phyloP scores from a whole-genome alignment of 2,888 invertebrate species.

The Lutraria lutraria region DNA sequence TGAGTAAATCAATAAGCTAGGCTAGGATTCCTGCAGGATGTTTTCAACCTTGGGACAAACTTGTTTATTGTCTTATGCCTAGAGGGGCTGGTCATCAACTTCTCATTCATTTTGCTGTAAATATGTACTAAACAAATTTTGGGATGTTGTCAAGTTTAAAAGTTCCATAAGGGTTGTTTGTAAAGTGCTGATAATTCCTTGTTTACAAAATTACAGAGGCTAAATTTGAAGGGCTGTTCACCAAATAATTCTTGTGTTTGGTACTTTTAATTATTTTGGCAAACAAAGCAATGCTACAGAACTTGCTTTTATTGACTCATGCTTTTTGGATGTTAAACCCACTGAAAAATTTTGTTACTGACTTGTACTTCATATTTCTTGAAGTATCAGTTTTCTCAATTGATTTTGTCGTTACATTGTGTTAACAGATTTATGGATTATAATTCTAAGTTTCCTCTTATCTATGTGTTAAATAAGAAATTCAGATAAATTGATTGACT shows the following conservation, averaged over 20 bases:
- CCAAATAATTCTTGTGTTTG: background rate
- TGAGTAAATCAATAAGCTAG: conserved; percentile 33
- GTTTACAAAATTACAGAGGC: background rate
- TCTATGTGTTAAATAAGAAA: too few relatives aligned
- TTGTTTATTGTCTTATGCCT: background rate
- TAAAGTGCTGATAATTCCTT: background rate
- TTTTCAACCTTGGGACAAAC: conserved; percentile 23
- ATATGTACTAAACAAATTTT: background rate
- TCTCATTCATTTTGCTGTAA: background rate
- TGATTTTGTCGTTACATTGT: too few relatives aligned
- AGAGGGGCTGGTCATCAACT: conserved; percentile 2
- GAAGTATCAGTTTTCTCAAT: too few relatives aligned
- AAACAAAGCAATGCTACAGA: too few relatives aligned
- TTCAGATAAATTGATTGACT: too few relatives aligned
- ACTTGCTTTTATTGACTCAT: too few relatives aligned
- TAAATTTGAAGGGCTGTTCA: background rate
- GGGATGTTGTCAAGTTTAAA: background rate
- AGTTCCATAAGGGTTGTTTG: conserved; percentile 3
- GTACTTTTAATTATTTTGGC: background rate
- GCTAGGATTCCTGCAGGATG: conserved; percentile 24
- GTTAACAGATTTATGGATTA: too few relatives aligned
- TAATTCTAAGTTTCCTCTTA: too few relatives aligned
- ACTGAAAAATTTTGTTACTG: too few relatives aligned
- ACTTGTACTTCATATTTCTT: background rate
- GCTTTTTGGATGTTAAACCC: too few relatives aligned